A percentile compares a stretch with the other conserved stretches of the same genome.
Conservation (phyloP, 2,888 invertebrate species). For the Dromius quadrimaculatus region DNA sequence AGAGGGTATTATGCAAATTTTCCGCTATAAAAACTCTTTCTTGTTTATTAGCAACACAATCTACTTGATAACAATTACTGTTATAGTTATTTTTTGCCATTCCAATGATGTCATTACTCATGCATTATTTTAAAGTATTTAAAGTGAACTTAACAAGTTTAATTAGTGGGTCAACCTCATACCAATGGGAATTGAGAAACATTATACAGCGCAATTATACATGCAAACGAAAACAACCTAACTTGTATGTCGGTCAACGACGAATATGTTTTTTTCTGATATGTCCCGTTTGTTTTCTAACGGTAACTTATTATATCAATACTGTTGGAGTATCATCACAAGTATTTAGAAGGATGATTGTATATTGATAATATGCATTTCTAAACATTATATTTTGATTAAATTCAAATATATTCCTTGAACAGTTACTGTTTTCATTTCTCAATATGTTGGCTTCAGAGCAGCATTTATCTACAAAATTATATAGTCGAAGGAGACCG, state of each 20-base stretch:
- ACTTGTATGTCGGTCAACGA: conserved; percentile 40
- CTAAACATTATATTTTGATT: too few species aligned
- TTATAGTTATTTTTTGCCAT: conserved; percentile 17
- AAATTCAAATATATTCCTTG: too few species aligned
- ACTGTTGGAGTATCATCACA: conserved; percentile 21
- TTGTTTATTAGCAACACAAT: conserved; percentile 15
- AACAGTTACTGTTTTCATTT: too few species aligned
- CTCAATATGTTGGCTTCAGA: too few species aligned
- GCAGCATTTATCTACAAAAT: too few species aligned
- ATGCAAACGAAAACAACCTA: conserved; percentile 48
- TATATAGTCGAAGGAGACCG: too few species aligned
- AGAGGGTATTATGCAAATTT: too few species aligned
- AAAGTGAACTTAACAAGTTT: conserved; percentile 51
- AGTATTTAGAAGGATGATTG: too few species aligned
- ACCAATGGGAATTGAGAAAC: conserved; percentile 46
- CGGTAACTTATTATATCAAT: conserved; percentile 37
- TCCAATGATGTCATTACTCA: conserved; percentile 51
- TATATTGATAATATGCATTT: too few species aligned
- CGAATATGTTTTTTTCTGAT: conserved; percentile 18
- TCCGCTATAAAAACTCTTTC: too few species aligned
- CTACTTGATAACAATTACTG: neutral
- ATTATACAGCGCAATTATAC: conserved; percentile 34
- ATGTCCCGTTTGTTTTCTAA: conserved; percentile 43
- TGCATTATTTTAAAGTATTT: conserved; percentile 50
- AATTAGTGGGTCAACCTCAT: conserved; percentile 52